These are phyloP conservation scores for Odocoileus hemionus DNA, from an alignment of 2,113 vertebrate genomes.

Conservation along the genomic window DNA sequence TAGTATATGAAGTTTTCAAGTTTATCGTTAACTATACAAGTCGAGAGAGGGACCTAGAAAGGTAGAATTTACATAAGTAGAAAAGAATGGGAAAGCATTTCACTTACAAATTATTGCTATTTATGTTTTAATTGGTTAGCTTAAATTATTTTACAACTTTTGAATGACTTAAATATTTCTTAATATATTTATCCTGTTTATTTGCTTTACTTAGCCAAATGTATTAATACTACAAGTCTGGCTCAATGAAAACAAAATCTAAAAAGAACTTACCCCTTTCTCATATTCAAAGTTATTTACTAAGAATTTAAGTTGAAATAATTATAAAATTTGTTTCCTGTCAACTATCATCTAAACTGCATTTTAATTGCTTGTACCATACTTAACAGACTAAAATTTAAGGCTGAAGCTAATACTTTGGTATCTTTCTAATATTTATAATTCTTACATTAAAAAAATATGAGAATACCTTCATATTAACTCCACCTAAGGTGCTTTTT, in stretches of 20 bases:
- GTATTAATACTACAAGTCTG: background rate
- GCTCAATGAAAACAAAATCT: background rate
- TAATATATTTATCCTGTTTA: background rate
- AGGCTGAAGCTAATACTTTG: background rate
- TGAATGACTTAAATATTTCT: background rate
- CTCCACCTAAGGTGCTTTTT: conserved; percentile 65
- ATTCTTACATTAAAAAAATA: background rate
- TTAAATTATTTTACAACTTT: background rate
- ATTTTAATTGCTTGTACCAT: background rate
- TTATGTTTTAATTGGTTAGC: conserved; percentile 8
- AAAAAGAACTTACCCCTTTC: background rate
- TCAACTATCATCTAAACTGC: background rate
- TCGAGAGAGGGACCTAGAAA: background rate
- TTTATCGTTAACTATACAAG: background rate
- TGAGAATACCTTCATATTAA: conserved; percentile 71
- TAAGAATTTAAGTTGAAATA: conserved; percentile 12
- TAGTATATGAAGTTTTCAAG: background rate
- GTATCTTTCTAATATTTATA: background rate
- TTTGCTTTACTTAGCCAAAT: conserved; percentile 7
- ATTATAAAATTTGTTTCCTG: background rate
- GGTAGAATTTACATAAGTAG: background rate
- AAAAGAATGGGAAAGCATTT: background rate
- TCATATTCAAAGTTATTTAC: conserved; percentile 16
- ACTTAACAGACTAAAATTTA: background rate
- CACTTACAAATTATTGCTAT: background rate